phyloP scores from a whole-genome alignment of 1,140 invertebrate genomes.

The Dermatophagoides farinae region DNA sequence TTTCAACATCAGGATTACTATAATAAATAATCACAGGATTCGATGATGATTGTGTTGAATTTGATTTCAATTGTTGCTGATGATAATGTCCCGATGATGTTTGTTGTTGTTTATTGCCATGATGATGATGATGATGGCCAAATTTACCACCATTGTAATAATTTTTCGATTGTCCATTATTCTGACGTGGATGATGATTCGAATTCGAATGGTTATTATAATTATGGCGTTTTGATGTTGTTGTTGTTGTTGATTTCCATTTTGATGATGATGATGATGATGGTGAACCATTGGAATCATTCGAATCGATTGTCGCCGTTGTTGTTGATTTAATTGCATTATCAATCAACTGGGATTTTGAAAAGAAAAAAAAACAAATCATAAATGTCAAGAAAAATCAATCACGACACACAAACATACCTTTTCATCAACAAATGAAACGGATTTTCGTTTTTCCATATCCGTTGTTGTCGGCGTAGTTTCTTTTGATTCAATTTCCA shows the following conservation, averaged over 20 bases:
- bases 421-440: conserved; percentile 6
- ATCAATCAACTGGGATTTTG: neutral
- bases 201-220: neutral
- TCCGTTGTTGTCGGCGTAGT: neutral
- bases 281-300: neutral
- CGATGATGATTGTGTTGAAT: neutral
- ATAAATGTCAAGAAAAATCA: neutral
- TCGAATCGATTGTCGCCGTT: neutral
- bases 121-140: neutral
- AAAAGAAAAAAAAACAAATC: neutral
- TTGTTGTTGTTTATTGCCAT: too few species aligned
- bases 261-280: too few species aligned
- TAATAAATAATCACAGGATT: conserved; percentile 8
- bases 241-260: neutral
- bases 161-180: neutral
- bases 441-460: neutral
- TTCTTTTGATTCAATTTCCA: neutral
- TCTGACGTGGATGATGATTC: neutral
- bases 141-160: neutral
- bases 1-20: conserved; percentile 1
- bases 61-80: neutral
- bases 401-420: neutral
- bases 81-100: neutral
- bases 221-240: neutral
- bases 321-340: neutral